These are phyloP conservation scores for Macaria liturata DNA, from an alignment of 2,888 invertebrate genomes.

Conservation along the genomic window DNA sequence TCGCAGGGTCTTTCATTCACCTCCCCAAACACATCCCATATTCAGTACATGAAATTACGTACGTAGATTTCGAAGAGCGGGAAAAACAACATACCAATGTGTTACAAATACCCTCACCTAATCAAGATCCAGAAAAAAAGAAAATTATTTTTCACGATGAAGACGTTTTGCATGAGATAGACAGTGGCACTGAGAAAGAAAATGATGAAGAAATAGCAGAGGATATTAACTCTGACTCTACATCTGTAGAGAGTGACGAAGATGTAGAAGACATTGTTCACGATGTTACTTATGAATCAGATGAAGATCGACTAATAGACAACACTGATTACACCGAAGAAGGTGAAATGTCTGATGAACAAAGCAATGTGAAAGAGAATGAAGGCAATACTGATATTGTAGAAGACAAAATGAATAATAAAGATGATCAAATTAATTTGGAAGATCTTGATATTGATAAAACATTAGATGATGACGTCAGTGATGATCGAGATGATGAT, in stretches of 20 bases:
- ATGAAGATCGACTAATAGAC: background rate
- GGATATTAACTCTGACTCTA: constrained; percentile 1
- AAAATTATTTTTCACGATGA: constrained; percentile 15
- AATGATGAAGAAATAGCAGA: constrained; percentile 11
- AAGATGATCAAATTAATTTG: too few relatives aligned
- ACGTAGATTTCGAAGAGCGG: constrained; percentile 34
- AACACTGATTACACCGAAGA: background rate
- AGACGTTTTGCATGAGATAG: constrained; percentile 7
- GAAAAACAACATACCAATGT: constrained; percentile 38
- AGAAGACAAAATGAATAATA: background rate
- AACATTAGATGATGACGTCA: too few relatives aligned
- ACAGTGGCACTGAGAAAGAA: constrained; percentile 10
- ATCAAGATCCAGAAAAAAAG: constrained; percentile 3
- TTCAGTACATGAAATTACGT: constrained; percentile 35
- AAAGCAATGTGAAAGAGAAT: background rate
- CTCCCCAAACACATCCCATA: constrained; percentile 49
- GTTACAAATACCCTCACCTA: constrained; percentile 36
- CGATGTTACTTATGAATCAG: background rate
- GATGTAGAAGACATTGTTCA: background rate
- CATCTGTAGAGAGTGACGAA: constrained; percentile 8
- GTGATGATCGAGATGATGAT: too few relatives aligned
- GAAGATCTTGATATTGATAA: too few relatives aligned
- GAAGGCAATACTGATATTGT: background rate
- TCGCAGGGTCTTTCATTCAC: constrained; percentile 52
- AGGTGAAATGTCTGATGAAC: background rate